Evolutionary conservation across 2,888 invertebrate genomes (phyloP), one percentile per base, ranked within the genome.

Genomic region (Pherbina coryleti): DNA sequence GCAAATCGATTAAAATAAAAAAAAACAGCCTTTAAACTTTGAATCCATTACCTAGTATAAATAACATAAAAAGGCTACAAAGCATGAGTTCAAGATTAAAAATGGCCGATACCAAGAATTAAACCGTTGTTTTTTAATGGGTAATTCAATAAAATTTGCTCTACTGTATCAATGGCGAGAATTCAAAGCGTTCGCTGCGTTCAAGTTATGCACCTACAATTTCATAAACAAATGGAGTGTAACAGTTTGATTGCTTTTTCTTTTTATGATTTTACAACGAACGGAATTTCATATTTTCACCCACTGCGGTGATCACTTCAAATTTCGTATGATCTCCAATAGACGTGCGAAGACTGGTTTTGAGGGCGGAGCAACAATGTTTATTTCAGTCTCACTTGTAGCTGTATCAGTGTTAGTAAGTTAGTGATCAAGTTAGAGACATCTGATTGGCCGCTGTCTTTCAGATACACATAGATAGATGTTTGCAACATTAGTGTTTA

Each of bases 261-360:
- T 5, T 22, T 3, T 22, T 22, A 31, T 28, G 1, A 17, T 73
- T 60, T 37, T 25, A n/a, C 22, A 17, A 9, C 57, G 3, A 34
- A 17, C 19, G 60, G 11, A 44, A 44, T 44, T 44, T 14, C 5
- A 3, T 69, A 5, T 57, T 25, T 51, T 28, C 70, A 62, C 62
- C 70, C 70, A 76, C 62, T 51, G 60, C 22, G 44, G 44, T 37
- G 17, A 2, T 22, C 34, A 67, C 14, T 28, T 75, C 44, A 55
- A 70, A 53, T 53, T 55, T 28, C n/a, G 3, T 55, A 25, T 31
- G 73, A 72, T 77, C 73, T 55, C 77, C 77, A 77, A 77, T 77
- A 57, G 53, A 25, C 55, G 67, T 55, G 66, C 73, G 28, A 67
- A 67, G 77, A 44, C 55, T 73, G 44, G 14, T n/a, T 67, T 9